Base-by-base conservation (phyloP, 2,797 vertebrate genomes). In the Brachyalestes nurse region DNA sequence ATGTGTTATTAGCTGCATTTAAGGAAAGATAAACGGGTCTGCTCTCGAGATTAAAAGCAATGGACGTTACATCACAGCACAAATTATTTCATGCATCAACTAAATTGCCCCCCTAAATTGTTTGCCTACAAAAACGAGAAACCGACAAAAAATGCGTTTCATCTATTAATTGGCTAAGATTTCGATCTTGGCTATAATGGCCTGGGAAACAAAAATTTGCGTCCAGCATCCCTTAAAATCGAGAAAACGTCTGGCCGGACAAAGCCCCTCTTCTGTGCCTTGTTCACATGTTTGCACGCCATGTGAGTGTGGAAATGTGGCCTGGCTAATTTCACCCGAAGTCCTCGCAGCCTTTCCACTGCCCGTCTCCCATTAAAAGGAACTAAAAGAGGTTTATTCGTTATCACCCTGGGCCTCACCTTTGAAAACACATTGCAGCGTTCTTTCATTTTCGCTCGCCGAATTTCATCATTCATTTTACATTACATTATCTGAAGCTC, bases 381-480 rank as follows among this genome's bases (percentile, higher is more conserved):
- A 92, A 90, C 91, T 91, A 90, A 92, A 90, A 86, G 89, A 91
- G 88, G 89, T 89, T 89, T 90, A 83, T 91, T 91, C 88, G 87
- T 89, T 87, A 93, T 93, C 89, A 92, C 91, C 91, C 90, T 89
- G 89, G 92, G 92, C 91, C 90, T 94, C 91, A 93, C 92, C 92
- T 94, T 93, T 93, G 92, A 93, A 94, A 90, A 92, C 77, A 81
- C 88, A 84, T 76, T 88, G 85, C 88, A 87, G 82, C 49, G 65
- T 88, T 91, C 93, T 95, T 95, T 95, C 94, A 94, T 94, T 93
- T 91, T 89, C 90, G 88, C 90, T 91, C 84, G 87, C 91, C 89
- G 89, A 93, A 94, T 94, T 95, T 94, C 93, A 95, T 94, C 93
- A 94, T 93, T 93, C 90, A 89, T 90, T 94, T 93, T 92, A 92